These are phyloP conservation scores for Saxidomus purpurata DNA, from an alignment of 1,140 invertebrate genomes.

Conservation along the genomic window DNA sequence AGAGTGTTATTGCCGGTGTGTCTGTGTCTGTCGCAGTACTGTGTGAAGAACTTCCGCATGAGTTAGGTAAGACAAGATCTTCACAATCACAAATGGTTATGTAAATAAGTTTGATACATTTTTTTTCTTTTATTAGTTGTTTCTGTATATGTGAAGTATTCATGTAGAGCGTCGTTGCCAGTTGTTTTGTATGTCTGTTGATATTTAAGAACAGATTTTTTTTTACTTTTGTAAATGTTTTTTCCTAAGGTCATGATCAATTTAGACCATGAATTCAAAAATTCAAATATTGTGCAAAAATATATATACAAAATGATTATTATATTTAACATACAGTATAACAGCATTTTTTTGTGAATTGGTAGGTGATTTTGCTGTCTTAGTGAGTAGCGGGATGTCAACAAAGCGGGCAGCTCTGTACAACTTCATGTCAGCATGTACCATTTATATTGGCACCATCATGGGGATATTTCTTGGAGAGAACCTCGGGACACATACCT, in stretches of 20 bases:
- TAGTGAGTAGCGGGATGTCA: constrained; percentile 91
- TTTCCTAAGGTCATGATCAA: no score
- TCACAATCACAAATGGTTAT: no score
- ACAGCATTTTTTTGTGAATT: no score
- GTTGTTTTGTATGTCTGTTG: no score
- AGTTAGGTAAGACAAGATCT: constrained; percentile 90
- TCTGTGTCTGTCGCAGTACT: constrained; percentile 88
- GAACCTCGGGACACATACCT: constrained; percentile 84
- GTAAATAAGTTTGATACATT: background rate
- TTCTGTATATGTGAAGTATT: no score
- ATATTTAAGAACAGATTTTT: no score
- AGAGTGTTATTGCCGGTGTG: constrained; percentile 89
- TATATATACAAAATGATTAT: no score
- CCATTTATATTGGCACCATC: constrained; percentile 90
- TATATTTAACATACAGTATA: no score
- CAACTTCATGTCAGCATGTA: constrained; percentile 91
- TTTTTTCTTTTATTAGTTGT: no score
- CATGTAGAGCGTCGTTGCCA: background rate
- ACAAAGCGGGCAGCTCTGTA: constrained; percentile 90
- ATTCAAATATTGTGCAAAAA: no score
- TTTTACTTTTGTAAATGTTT: no score
- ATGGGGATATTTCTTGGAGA: constrained; percentile 87
- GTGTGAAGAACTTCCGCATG: constrained; percentile 89
- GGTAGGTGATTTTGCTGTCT: constrained; percentile 91
- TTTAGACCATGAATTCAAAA: no score